Evolutionary conservation across 2,797 vertebrate species (phyloP).

Genomic region (Dipus sagitta): DNA sequence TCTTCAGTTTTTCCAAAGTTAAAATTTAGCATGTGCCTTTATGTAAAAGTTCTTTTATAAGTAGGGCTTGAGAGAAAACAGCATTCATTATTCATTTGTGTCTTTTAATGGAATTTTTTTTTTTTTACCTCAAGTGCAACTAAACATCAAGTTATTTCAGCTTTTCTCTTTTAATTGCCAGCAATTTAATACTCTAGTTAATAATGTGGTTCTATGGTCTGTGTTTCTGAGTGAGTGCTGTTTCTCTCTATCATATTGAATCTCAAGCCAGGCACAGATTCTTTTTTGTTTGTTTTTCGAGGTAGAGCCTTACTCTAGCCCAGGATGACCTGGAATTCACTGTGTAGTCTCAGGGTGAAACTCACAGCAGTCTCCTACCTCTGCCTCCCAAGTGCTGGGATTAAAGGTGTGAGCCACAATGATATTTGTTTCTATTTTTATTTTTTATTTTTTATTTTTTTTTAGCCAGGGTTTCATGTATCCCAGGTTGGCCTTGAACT

Average conservation of each 20-base stretch:
- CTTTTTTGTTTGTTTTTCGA: not conserved
- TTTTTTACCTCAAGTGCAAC: not conserved
- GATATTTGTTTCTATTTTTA: too few relatives aligned
- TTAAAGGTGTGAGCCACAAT: too few relatives aligned
- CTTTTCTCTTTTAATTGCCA: not conserved
- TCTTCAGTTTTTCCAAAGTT: slow-evolving; percentile 56
- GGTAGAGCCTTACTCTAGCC: too few relatives aligned
- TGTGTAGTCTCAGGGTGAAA: too few relatives aligned
- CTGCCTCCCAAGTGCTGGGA: too few relatives aligned
- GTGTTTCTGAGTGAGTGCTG: not conserved
- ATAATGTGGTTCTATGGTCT: not conserved
- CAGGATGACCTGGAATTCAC: too few relatives aligned
- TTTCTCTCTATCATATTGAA: not conserved
- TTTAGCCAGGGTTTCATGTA: too few relatives aligned
- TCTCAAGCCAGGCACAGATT: not conserved
- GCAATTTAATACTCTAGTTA: not conserved
- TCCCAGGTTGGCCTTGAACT: too few relatives aligned
- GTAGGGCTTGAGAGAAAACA: slow-evolving; percentile 40
- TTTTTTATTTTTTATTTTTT: too few relatives aligned
- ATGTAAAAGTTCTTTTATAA: slow-evolving; percentile 49
- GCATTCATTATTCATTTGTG: slow-evolving; percentile 54
- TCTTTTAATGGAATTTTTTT: slow-evolving; percentile 41
- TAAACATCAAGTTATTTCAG: not conserved
- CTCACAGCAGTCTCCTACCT: too few relatives aligned
- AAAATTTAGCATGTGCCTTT: slow-evolving; percentile 48